Evolutionary conservation across 2,888 invertebrate genomes (phyloP).

Genomic region (Drosophila subsilvestris): DNA sequence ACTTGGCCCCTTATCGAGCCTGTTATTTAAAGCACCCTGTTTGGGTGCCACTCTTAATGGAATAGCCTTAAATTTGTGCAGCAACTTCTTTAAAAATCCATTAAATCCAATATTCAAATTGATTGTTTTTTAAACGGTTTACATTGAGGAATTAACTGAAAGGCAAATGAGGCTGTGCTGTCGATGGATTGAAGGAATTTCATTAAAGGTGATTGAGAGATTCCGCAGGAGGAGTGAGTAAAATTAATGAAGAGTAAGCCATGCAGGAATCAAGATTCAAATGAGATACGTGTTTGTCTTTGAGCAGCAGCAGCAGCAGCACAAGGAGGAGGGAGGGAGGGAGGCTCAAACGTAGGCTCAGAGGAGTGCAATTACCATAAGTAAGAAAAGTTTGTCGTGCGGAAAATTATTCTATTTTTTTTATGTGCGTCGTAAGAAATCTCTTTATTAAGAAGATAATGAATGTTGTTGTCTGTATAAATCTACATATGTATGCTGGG

Average conservation of each 20-base stretch:
- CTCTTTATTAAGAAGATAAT: neutral
- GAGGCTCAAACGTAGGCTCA: neutral
- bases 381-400: neutral
- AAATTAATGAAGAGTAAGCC: neutral
- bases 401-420: neutral
- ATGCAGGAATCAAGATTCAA: neutral
- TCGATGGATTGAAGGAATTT: slow-evolving; percentile 11
- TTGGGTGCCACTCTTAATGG: slow-evolving; percentile 18
- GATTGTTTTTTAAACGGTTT: slow-evolving; percentile 43
- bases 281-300: neutral
- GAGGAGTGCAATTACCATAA: neutral
- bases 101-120: slow-evolving; percentile 43
- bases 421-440: neutral
- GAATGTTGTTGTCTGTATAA: neutral
- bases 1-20: slow-evolving; percentile 21
- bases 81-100: slow-evolving; percentile 23
- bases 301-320: no score
- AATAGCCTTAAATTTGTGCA: slow-evolving; percentile 13
- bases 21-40: slow-evolving; percentile 20
- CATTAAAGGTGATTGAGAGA: slow-evolving; percentile 10
- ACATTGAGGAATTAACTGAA: slow-evolving; percentile 24
- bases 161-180: slow-evolving; percentile 33
- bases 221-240: neutral
- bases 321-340: no score
- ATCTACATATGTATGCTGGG: neutral